Percentiles rank a stretch among this genome's conserved stretches.
phyloP scores from a whole-genome alignment of 2,888 invertebrate genomes.

The Rotaria sp. region DNA sequence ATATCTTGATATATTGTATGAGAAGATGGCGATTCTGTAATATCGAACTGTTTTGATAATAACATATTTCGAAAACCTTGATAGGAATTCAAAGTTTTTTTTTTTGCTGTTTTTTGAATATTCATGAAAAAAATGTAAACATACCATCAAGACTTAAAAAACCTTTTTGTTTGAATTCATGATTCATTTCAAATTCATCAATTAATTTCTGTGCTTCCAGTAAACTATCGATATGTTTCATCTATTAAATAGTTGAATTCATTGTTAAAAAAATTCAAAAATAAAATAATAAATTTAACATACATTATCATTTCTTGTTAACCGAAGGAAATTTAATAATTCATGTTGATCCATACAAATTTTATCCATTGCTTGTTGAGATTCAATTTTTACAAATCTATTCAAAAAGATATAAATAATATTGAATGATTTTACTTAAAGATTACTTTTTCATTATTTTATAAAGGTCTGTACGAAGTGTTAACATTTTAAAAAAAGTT shows the following conservation, averaged over 20 bases:
- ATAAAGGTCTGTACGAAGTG: neutral
- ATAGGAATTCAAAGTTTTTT: no score
- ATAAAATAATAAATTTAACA: no score
- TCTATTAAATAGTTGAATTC: no score
- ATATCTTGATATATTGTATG: neutral
- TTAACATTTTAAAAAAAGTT: neutral
- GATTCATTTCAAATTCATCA: neutral
- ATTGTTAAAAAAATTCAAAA: no score
- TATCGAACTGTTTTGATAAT: neutral
- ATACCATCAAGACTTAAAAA: neutral
- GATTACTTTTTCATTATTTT: neutral
- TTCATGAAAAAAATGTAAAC: neutral
- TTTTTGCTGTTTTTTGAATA: no score
- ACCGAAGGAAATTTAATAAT: neutral
- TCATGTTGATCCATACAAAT: neutral
- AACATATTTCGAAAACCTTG: slow-evolving; percentile 1
- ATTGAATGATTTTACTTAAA: neutral
- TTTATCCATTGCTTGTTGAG: neutral
- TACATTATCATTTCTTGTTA: neutral
- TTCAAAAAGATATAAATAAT: neutral
- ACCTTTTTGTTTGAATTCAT: neutral
- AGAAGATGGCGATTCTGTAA: neutral
- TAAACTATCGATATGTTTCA: neutral
- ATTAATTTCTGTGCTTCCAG: neutral
- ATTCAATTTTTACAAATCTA: neutral